These are phyloP conservation scores for Helarctos malayanus DNA, from an alignment of 2,797 vertebrate species.

Conservation along the genomic window DNA sequence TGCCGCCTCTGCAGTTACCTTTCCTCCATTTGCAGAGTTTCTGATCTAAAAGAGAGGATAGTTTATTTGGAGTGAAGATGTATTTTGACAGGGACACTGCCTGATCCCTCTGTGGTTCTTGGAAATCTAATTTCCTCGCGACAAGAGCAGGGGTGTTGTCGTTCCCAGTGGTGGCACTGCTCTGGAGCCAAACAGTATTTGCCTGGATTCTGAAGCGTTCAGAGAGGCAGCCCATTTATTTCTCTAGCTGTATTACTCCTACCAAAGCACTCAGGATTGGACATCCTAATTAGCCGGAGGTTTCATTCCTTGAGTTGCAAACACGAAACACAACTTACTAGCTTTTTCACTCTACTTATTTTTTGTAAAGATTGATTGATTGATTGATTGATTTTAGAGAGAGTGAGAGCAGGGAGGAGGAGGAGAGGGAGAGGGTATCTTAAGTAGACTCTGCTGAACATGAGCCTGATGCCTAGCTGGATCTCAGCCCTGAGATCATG, in stretches of 20 bases:
- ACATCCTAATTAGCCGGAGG: neutral
- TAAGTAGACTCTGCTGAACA: neutral
- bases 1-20: constrained; percentile 88
- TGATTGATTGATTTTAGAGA: neutral
- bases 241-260: neutral
- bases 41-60: constrained; percentile 87
- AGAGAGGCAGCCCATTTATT: neutral
- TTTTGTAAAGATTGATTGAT: neutral
- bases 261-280: neutral
- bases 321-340: neutral
- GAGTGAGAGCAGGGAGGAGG: neutral
- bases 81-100: neutral
- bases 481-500: neutral
- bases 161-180: neutral
- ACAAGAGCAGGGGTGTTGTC: neutral
- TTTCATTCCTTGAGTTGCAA: neutral
- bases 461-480: neutral
- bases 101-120: neutral
- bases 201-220: neutral
- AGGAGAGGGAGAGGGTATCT: neutral
- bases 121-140: neutral
- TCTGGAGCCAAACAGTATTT: neutral
- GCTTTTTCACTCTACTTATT: neutral
- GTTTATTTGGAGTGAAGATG: neutral
- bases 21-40: constrained; percentile 86